These are phyloP conservation scores for Bolinopsis microptera DNA, from an alignment of 37 sponge, comb jelly and placozoan genomes.

Conservation along the genomic window DNA sequence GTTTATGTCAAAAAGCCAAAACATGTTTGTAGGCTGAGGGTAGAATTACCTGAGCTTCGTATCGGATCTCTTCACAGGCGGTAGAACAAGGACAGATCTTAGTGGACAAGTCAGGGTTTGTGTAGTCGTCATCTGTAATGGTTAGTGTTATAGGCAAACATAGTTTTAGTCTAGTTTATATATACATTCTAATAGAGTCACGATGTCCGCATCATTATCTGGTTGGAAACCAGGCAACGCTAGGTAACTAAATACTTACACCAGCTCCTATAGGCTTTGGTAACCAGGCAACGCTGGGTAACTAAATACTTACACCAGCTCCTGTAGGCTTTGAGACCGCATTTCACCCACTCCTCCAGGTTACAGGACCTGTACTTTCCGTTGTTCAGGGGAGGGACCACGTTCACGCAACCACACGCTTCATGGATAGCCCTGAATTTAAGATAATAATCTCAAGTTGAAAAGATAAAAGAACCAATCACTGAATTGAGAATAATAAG, in stretches of 20 bases:
- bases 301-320: conserved; percentile 38
- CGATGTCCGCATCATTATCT: too few relatives aligned
- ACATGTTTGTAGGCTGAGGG: too few relatives aligned
- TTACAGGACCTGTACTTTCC: conserved; percentile 21
- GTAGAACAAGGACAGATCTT: not conserved
- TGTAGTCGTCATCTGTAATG: not conserved
- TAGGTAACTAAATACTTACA: too few relatives aligned
- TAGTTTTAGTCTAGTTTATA: too few relatives aligned
- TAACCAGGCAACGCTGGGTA: too few relatives aligned
- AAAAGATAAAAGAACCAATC: too few relatives aligned
- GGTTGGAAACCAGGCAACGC: too few relatives aligned
- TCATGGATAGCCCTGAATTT: not conserved
- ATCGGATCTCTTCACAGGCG: not conserved
- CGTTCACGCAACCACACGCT: conserved; percentile 25
- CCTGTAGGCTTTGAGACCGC: not conserved
- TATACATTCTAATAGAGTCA: too few relatives aligned
- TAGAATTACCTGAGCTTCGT: conserved; percentile 19
- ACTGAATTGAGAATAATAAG: too few relatives aligned
- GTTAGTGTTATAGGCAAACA: too few relatives aligned
- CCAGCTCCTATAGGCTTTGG: not conserved
- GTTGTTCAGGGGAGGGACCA: conserved; percentile 22
- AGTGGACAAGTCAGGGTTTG: not conserved
- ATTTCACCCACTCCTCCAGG: not conserved
- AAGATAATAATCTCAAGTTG: too few relatives aligned
- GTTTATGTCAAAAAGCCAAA: too few relatives aligned